A percentile compares a stretch with the other conserved stretches of the same genome.
These are phyloP conservation scores for Drosophila baimaii DNA, from an alignment of 1,140 invertebrate species.

Conservation along the genomic window DNA sequence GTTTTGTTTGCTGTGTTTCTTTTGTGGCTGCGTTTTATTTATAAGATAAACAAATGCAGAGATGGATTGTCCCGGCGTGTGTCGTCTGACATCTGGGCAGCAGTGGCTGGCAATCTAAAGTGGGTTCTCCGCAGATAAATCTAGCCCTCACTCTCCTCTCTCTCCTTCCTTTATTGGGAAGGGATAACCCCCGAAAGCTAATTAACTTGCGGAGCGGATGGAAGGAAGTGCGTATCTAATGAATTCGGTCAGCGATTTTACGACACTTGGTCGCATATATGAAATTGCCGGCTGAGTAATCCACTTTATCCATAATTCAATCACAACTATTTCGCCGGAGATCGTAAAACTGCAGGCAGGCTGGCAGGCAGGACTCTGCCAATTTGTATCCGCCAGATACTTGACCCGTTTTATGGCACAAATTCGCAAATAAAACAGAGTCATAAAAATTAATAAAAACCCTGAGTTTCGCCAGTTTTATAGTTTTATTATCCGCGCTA, in stretches of 20 bases:
- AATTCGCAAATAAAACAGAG: constrained; percentile 60
- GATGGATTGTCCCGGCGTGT: constrained; percentile 73
- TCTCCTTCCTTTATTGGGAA: background rate
- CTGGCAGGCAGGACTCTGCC: constrained; percentile 40
- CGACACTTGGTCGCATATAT: constrained; percentile 66
- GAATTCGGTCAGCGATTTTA: constrained; percentile 73
- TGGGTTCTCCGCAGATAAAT: constrained; percentile 66
- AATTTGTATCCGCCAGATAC: constrained; percentile 62
- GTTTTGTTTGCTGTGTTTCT: constrained; percentile 31
- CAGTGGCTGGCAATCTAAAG: constrained; percentile 67
- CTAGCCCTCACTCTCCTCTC: constrained; percentile 1
- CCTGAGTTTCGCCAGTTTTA: constrained; percentile 48
- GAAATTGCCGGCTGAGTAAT: constrained; percentile 58
- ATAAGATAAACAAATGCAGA: constrained; percentile 78
- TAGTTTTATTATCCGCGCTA: constrained; percentile 73
- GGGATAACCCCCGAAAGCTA: constrained; percentile 42
- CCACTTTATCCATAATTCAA: constrained; percentile 83
- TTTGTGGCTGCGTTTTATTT: constrained; percentile 70
- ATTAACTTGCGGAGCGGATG: constrained; percentile 56
- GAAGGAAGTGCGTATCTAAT: constrained; percentile 55
- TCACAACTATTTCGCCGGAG: constrained; percentile 62
- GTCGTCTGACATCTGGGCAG: constrained; percentile 70
- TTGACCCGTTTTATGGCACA: constrained; percentile 73
- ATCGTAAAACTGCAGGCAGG: constrained; percentile 64
- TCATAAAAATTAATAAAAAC: constrained; percentile 81